Evolutionary conservation across 2,113 vertebrate genomes (phyloP), one percentile per base, ranked within the genome.

Genomic region (Vidua macroura): DNA sequence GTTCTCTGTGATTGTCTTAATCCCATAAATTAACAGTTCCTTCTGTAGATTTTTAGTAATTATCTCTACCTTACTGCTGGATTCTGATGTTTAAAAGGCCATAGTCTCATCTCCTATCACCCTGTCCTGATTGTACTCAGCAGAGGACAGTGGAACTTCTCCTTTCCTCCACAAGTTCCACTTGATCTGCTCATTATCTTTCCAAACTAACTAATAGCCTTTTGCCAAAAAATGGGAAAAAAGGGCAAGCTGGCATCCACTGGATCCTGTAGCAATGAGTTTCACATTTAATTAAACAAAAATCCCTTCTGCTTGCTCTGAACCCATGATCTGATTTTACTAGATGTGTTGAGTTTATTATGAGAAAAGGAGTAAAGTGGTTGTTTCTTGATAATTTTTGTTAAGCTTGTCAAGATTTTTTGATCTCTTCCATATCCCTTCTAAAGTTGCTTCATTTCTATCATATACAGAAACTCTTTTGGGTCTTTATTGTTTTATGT

Each of bases 81-180:
- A 55, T 72, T 79, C 43, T 66, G 11, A 64, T 64, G 7, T 64
- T 52, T 72, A 24, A 72, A 89, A 70, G 14, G 3, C 15, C 24
- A 12, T 28, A 2, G 3, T 59, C 55, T 52, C 24, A 19, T 52
- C 4, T 7, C 22, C 3, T 3, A 4, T 4, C 11, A 7, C 7
- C 2, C 6, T 0, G 0, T 22, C 4, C 6, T 28, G 9, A 19
- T 33, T 13, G 2, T 22, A 41, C 3, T 58, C 33, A 62, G 15
- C 69, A 68, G 21, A 74, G 37, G 13, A 88, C 84, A 35, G 24
- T 37, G n/a, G 17, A 83, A 52, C 5, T 37, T 60, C 4, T 46
- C 21, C 1, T 67, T 72, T 44, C 48, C 27, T 55, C 39, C 6
- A 20, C 37, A 83, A 22, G 1, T 86, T 44, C 9, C 20, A 25